Conservation (phyloP, 2,797 vertebrate species). For the Platyrinchus mystaceus region DNA sequence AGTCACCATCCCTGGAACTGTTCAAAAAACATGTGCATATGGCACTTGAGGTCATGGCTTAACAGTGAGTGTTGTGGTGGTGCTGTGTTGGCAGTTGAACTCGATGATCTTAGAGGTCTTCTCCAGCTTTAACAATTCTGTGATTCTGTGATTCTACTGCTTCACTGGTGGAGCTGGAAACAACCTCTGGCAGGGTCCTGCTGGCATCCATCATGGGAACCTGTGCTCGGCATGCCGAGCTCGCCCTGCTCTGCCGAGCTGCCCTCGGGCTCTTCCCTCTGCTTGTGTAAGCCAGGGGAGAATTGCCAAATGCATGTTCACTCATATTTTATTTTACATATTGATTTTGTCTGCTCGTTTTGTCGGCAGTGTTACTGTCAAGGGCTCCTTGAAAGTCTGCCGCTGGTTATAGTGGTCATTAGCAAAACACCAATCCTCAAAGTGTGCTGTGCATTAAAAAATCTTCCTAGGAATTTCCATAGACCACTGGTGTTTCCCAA, state of each 20-base stretch:
- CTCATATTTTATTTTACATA: neutral
- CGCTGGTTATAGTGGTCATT: neutral
- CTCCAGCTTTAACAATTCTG: neutral
- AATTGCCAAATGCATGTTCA: neutral
- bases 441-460: neutral
- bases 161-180: neutral
- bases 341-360: neutral
- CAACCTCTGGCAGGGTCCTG: neutral
- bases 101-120: too few relatives aligned
- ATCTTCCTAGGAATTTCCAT: neutral
- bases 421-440: neutral
- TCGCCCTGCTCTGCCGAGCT: accelerated
- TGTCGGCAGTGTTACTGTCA: neutral
- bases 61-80: neutral
- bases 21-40: neutral
- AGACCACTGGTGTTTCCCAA: neutral
- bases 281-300: neutral
- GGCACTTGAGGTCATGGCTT: neutral
- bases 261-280: neutral
- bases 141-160: neutral
- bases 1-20: neutral
- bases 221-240: accelerated
- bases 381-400: neutral
- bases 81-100: neutral
- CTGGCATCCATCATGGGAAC: neutral